phyloP scores from a whole-genome alignment of 2,797 vertebrate species.

The Phalanger gymnotis region DNA sequence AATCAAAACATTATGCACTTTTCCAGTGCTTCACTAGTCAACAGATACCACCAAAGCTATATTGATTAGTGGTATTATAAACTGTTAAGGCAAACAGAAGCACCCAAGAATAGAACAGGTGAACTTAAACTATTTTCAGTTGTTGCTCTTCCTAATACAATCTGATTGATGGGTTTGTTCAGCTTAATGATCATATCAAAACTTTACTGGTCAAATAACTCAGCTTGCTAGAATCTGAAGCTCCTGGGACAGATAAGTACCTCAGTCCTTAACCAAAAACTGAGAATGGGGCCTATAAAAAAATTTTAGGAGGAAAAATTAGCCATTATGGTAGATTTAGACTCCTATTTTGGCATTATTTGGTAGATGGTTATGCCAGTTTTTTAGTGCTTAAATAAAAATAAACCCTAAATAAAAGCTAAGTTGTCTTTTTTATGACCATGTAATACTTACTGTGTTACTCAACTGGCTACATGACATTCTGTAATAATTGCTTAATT shows the following conservation, averaged over 20 bases:
- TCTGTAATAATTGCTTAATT: slow-evolving; percentile 69
- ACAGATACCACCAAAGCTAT: neutral
- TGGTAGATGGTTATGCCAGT: slow-evolving; percentile 20
- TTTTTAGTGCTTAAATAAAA: slow-evolving; percentile 54
- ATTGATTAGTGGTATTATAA: neutral
- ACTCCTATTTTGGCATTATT: slow-evolving; percentile 12
- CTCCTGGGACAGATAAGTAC: neutral
- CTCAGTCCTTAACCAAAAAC: slow-evolving; percentile 8
- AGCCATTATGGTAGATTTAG: slow-evolving; percentile 29
- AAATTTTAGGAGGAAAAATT: slow-evolving; percentile 25
- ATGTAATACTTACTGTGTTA: slow-evolving; percentile 62
- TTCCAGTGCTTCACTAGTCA: slow-evolving; percentile 10
- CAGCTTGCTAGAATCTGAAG: neutral
- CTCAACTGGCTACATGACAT: slow-evolving; percentile 63
- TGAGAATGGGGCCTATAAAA: slow-evolving; percentile 31
- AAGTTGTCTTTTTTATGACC: slow-evolving; percentile 51
- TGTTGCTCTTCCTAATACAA: neutral
- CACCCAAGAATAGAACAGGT: slow-evolving; percentile 28
- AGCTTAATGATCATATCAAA: neutral
- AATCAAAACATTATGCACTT: neutral
- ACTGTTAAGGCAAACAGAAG: slow-evolving; percentile 1
- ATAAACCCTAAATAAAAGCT: slow-evolving; percentile 33
- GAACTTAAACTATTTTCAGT: neutral
- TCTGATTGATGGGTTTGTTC: neutral
- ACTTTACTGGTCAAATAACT: neutral